Evolutionary conservation across 2,888 invertebrate species (phyloP), one percentile per base, ranked within the genome.

Genomic region (Ferdinandea cuprea): DNA sequence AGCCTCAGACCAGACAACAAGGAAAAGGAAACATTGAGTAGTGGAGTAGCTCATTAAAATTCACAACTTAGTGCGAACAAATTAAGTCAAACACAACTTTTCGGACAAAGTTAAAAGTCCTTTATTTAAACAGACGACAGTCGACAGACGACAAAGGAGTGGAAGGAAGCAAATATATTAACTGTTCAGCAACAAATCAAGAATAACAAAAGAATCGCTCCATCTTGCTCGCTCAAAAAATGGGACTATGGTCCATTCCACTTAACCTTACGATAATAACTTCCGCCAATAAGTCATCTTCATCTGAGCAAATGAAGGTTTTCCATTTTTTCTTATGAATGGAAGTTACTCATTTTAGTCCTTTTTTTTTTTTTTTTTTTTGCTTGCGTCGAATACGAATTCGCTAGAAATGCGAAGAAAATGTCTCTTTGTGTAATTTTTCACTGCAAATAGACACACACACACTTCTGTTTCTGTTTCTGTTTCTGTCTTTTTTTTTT

Each of bases 271-370:
- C 72, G 61, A 54, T 83, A 77, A 83, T 83, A 83, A 77, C 77
- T 83, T 83, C 83, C 83, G 77, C 72, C 77, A 77, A 83, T 83
- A 83, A 77, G 83, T 83, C 77, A 77, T 83, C 83, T 65, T 77
- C 68, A 73, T 71, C 71, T 61, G 52, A 32, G 58, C 71, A 71
- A 81, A 81, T 83, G 81, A 77, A 77, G 81, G 77, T 83, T 71
- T 74, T 61, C 76, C 76, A 76, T 71, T 15, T 25, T 46, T 37
- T 63, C 25, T 17, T 56, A 9, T 21, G 25, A 48, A 48, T 48
- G 17, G 46, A 30, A 48, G 46, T 48, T 37, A 9, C 8, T 35
- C 19, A 3, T 54, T 54, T 72, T 59, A 40, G 40, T 25, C 25
- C 35, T 65, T 56, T 40, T 59, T 50, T 50, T 2, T 19, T 5